Percentiles rank a stretch among this genome's conserved stretches.
Conservation (phyloP, 2,113 vertebrate species). For the Laterallus jamaicensis region DNA sequence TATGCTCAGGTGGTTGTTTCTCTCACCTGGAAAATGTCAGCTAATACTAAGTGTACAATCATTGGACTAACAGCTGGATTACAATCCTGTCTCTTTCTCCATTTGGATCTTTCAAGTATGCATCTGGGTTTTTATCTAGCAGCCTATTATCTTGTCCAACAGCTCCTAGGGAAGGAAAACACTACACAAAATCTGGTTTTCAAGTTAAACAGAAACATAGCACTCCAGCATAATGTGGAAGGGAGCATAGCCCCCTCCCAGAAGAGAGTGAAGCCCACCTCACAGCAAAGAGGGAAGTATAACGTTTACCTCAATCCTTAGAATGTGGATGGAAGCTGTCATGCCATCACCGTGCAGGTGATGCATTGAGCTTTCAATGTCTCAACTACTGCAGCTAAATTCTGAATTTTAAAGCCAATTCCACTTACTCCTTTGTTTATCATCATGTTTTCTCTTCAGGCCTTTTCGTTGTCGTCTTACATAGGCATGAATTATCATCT, state of each 20-base stretch:
- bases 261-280: not conserved
- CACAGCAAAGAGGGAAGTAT: not conserved
- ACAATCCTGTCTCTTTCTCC: not conserved
- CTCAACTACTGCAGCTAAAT: not conserved
- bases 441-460: not conserved
- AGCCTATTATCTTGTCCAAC: not conserved
- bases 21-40: not conserved
- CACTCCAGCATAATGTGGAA: not conserved
- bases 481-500: not conserved
- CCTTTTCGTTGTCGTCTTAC: not conserved
- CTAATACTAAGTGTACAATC: not conserved
- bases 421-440: not conserved
- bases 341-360: not conserved
- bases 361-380: not conserved
- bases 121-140: not conserved
- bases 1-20: not conserved
- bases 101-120: not conserved
- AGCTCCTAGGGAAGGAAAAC: not conserved
- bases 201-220: not conserved
- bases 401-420: not conserved
- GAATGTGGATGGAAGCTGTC: not conserved
- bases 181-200: not conserved
- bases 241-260: not conserved
- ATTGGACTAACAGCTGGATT: not conserved
- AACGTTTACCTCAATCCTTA: not conserved